Evolutionary conservation across 2,888 invertebrate species (phyloP).

Genomic region (Netelia inedita): DNA sequence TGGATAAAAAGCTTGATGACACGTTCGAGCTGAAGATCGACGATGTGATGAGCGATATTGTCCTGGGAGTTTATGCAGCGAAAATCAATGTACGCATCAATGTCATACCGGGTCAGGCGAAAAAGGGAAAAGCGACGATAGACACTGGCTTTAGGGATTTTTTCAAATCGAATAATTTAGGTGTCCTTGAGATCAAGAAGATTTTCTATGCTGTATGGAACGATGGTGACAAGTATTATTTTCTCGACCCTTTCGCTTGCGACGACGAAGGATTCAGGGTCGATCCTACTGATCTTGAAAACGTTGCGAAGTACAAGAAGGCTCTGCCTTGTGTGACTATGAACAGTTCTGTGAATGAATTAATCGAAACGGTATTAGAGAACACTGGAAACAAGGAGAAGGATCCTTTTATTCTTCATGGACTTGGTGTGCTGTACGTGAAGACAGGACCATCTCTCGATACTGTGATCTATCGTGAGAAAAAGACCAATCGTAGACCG

Average conservation of each 20-base stretch:
- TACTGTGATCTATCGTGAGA: conserved; percentile 79
- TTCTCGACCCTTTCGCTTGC: conserved; percentile 82
- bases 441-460: conserved; percentile 77
- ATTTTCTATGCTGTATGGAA: conserved; percentile 81
- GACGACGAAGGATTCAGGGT: conserved; percentile 80
- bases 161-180: conserved; percentile 73
- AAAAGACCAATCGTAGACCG: conserved; percentile 79
- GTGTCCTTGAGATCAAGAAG: conserved; percentile 80
- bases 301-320: conserved; percentile 68
- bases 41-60: conserved; percentile 80
- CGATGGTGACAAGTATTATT: conserved; percentile 80
- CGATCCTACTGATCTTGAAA: conserved; percentile 69
- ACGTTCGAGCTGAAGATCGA: conserved; percentile 76
- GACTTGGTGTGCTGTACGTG: conserved; percentile 78
- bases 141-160: conserved; percentile 77
- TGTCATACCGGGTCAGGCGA: conserved; percentile 77
- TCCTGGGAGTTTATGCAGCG: conserved; percentile 81
- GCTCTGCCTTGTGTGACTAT: conserved; percentile 79
- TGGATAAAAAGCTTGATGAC: conserved; percentile 78
- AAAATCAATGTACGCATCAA: conserved; percentile 80
- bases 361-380: conserved; percentile 78
- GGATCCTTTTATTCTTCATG: conserved; percentile 81
- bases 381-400: conserved; percentile 79
- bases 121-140: conserved; percentile 75
- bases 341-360: conserved; percentile 80